Percentiles rank a stretch among this genome's conserved stretches.
Conservation (phyloP, 2,797 vertebrate species). For the Halcyon smyrnensis region DNA sequence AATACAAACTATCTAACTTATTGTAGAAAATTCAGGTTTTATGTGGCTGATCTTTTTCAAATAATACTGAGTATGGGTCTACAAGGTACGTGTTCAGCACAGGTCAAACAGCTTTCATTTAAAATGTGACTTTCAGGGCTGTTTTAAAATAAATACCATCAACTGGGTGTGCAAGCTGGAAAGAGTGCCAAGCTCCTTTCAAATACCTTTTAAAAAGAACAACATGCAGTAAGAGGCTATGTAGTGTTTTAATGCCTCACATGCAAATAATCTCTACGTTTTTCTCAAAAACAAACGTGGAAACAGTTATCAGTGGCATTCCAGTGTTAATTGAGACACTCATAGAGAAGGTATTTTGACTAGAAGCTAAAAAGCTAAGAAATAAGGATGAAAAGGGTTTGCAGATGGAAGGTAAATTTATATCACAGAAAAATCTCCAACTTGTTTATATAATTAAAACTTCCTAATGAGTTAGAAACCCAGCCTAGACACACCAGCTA, state of each 20-base stretch:
- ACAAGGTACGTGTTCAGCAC: not conserved
- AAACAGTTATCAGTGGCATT: not conserved
- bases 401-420: conserved; percentile 41
- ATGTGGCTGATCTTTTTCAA: not conserved
- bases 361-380: not conserved
- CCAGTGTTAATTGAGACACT: not conserved
- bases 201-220: conserved; percentile 38
- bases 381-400: not conserved
- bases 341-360: not conserved
- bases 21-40: not conserved
- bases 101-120: not conserved
- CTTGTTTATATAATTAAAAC: conserved; percentile 45
- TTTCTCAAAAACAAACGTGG: not conserved
- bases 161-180: not conserved
- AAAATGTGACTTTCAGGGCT: not conserved
- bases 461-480: conserved; percentile 35
- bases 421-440: conserved; percentile 5
- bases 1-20: not conserved
- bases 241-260: not conserved
- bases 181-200: not conserved
- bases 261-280: not conserved
- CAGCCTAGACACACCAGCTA: not conserved
- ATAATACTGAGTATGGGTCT: not conserved
- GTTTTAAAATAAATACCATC: not conserved
- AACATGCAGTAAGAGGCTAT: not conserved